Percentiles rank a stretch among this genome's conserved stretches.
Evolutionary conservation across 2,797 vertebrate species (phyloP).

Genomic region (Sciurus vulgaris): DNA sequence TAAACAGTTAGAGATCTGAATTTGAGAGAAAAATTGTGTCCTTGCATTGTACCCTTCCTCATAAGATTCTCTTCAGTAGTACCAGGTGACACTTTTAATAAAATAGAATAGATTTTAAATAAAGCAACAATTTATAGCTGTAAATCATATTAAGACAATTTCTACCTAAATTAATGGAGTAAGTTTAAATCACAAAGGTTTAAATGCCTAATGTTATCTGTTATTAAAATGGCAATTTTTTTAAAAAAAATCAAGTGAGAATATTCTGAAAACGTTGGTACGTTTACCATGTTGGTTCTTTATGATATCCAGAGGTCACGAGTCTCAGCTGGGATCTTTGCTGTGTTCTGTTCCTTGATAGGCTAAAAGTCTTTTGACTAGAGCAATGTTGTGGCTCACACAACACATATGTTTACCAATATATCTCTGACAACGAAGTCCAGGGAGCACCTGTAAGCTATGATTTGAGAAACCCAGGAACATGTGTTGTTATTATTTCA

Average conservation of each 20-base stretch:
- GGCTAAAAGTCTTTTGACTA: conserved; percentile 17
- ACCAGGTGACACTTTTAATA: neutral
- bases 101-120: neutral
- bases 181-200: neutral
- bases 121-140: neutral
- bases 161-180: neutral
- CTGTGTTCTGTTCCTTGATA: neutral
- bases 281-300: neutral
- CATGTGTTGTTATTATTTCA: neutral
- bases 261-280: neutral
- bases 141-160: neutral
- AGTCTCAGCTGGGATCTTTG: neutral
- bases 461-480: neutral
- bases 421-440: conserved; percentile 38
- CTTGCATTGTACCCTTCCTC: neutral
- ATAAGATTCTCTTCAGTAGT: neutral
- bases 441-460: neutral
- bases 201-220: neutral
- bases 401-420: neutral
- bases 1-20: neutral
- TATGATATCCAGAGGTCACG: neutral
- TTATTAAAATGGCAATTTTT: neutral
- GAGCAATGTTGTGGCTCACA: neutral
- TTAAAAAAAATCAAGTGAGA: neutral
- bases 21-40: neutral